Percentiles rank a stretch among this genome's conserved stretches.
Evolutionary conservation across 2,888 invertebrate species (phyloP).

Genomic region (Prenolepis imparis): DNA sequence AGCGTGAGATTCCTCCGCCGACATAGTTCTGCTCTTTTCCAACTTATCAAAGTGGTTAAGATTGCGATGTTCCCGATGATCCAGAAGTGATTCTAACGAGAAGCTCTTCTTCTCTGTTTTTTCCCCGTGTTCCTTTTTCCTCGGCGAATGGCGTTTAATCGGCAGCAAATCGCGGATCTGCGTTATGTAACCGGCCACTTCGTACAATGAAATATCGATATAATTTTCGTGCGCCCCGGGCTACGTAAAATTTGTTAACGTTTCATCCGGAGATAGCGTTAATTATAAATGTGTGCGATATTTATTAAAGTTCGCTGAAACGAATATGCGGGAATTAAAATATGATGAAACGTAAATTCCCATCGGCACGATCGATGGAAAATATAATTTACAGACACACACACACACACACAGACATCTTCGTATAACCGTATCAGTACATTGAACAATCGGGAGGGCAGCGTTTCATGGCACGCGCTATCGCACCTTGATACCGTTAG

Average conservation of each 20-base stretch:
- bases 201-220: constrained; percentile 20
- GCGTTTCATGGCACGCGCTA: constrained; percentile 48
- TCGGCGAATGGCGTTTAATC: constrained; percentile 39
- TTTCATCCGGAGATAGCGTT: constrained; percentile 43
- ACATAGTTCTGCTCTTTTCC: constrained; percentile 68
- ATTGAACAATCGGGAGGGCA: constrained; percentile 44
- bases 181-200: constrained; percentile 30
- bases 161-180: constrained; percentile 36
- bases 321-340: constrained; percentile 33
- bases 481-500: constrained; percentile 71
- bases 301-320: constrained; percentile 48
- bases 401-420: not conserved
- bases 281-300: constrained; percentile 43
- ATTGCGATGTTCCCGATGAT: constrained; percentile 74
- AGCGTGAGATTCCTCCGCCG: constrained; percentile 66
- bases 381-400: constrained; percentile 44
- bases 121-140: constrained; percentile 17
- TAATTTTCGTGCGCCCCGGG: constrained; percentile 28
- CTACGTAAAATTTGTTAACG: constrained; percentile 42
- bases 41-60: constrained; percentile 71
- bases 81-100: constrained; percentile 62
- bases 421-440: not conserved
- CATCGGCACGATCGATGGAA: constrained; percentile 38
- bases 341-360: constrained; percentile 46
- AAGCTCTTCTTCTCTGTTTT: constrained; percentile 64